Evolutionary conservation across 2,888 invertebrate species (phyloP).

Genomic region (Clunio marinus): DNA sequence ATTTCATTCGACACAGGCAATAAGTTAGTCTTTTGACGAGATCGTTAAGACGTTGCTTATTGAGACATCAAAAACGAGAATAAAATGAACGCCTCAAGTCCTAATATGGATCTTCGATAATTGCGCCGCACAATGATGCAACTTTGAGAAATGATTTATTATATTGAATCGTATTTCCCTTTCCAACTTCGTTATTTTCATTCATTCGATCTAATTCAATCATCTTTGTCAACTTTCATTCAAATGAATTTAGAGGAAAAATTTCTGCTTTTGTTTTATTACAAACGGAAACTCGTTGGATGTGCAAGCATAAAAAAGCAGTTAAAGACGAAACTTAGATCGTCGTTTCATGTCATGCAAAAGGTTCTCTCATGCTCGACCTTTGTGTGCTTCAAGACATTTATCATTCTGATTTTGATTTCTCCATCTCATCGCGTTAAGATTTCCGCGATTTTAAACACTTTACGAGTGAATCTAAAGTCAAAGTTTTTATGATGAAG

Average conservation of each 20-base stretch:
- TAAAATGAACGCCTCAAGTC: constrained; percentile 4
- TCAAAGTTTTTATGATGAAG: too few relatives aligned
- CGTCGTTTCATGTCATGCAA: background rate
- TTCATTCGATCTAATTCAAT: background rate
- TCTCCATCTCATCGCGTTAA: too few relatives aligned
- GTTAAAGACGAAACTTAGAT: constrained; percentile 6
- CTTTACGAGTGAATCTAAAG: background rate
- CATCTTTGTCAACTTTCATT: background rate
- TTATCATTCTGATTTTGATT: too few relatives aligned
- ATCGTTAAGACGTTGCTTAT: constrained; percentile 12
- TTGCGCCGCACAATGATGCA: too few relatives aligned
- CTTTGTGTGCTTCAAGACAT: background rate
- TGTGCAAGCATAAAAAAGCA: constrained; percentile 35
- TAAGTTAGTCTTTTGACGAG: constrained; percentile 18
- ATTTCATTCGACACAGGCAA: constrained; percentile 8
- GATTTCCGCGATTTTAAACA: too few relatives aligned
- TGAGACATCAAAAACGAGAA: constrained; percentile 7
- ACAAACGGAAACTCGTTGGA: constrained; percentile 19
- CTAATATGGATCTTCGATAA: constrained; percentile 1
- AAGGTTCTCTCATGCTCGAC: background rate
- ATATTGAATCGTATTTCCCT: too few relatives aligned
- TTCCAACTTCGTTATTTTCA: too few relatives aligned
- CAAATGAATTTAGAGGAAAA: background rate
- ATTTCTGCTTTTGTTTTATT: background rate
- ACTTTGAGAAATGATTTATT: background rate